Evolutionary conservation across 2,797 vertebrate genomes (phyloP), one percentile per base, ranked within the genome.

Genomic region (Gobio occitaniae): DNA sequence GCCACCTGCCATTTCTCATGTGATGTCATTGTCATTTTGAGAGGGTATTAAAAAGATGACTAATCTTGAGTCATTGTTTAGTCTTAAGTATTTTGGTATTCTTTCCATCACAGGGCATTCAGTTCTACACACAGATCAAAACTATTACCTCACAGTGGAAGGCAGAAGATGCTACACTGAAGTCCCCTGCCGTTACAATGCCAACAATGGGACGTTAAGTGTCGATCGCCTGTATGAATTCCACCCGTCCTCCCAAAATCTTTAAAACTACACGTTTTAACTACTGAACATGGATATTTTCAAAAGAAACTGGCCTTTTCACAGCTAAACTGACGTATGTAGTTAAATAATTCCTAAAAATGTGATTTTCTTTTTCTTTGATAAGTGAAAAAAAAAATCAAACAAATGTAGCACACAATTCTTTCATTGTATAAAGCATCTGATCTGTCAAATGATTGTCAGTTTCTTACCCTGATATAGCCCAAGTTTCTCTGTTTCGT

Each of bases 121-220:
- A 98, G 77, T 99, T 99, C 92, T 99, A 99, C 89, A 99, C 98
- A 61, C 98, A 99, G 89, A 94, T 99, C 90, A 99, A 99, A 95
- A 99, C 98, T 0, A 89, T 99, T 0, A 99, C 97, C 63, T 97
- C 98, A 82, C 98, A 99, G 69, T 99, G 98, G 98, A 99, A 99
- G 92, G 97, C 97, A 89, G 97, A 99, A 92, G 98, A 99, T 85
- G 96, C 97, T 66, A 97, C 96, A 0, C 77, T 97, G 87, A 96
- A 95, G 90, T 96, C 95, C 86, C 97, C 98, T 88, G 94, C 97
- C 1, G 97, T 99, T 80, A 97, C 97, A 89, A 99, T 99, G 97
- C 98, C 98, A 70, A 99, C 97, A 36, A 97, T 99, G 97, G 97
- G 98, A 90, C 96, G 95, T 88, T 98, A 96, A 95, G 78, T 44